Evolutionary conservation across 2,888 invertebrate genomes (phyloP).

Genomic region (Cabera pusaria): DNA sequence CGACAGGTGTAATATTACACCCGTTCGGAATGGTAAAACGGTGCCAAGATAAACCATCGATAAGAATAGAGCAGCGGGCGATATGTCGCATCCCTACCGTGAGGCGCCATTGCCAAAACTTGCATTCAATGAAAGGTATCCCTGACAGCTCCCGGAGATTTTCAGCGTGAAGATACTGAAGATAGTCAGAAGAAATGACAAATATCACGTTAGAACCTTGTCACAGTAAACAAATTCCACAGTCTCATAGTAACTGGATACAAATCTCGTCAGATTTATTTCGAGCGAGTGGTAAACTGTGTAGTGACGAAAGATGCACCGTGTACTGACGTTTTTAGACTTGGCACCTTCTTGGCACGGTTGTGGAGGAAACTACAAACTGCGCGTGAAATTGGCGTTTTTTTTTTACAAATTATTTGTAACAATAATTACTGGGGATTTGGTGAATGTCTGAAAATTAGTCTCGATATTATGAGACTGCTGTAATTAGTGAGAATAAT

Average conservation of each 20-base stretch:
- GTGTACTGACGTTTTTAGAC: constrained; percentile 55
- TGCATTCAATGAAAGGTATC: constrained; percentile 57
- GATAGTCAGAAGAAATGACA: background rate
- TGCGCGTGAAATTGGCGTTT: constrained; percentile 31
- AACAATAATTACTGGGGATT: constrained; percentile 23
- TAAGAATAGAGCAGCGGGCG: constrained; percentile 16
- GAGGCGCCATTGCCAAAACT: constrained; percentile 71
- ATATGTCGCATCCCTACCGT: constrained; percentile 38
- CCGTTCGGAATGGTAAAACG: constrained; percentile 25
- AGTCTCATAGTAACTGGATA: background rate
- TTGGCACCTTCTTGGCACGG: constrained; percentile 41
- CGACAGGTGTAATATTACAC: constrained; percentile 32
- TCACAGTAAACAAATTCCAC: constrained; percentile 6
- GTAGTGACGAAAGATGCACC: constrained; percentile 43
- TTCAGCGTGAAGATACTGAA: constrained; percentile 14
- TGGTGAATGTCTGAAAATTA: constrained; percentile 12
- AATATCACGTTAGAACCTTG: constrained; percentile 5
- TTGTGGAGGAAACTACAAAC: constrained; percentile 27
- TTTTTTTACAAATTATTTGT: constrained; percentile 26
- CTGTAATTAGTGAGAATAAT: constrained; percentile 9
- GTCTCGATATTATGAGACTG: constrained; percentile 9
- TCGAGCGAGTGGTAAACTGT: constrained; percentile 2
- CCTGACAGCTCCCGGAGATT: constrained; percentile 41
- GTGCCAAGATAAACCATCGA: constrained; percentile 36
- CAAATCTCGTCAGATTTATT: constrained; percentile 4